Evolutionary conservation across 2,113 vertebrate species (phyloP), one percentile per base, ranked within the genome.

Genomic region (Cyprinodon tularosa): DNA sequence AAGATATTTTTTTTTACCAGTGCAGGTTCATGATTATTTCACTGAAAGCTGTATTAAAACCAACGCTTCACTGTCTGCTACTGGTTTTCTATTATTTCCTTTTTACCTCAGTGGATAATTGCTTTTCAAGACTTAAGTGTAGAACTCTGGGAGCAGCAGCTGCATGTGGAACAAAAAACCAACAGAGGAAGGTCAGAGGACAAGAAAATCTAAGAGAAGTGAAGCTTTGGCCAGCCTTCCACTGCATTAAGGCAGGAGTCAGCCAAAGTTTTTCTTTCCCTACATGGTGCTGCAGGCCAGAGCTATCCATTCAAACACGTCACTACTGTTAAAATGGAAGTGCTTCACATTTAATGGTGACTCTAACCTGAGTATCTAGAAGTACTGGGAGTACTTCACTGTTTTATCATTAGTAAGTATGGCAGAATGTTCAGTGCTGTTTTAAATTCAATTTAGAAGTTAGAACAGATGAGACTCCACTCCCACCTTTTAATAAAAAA

Each of bases 101-200:
- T 74, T 76, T 68, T 47, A 12, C 22, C 62, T 73, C 81, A 84
- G 76, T 76, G 40, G 76, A 79, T 93, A 86, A 93, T 93, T 86
- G 62, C 68, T 90, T 92, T 93, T 91, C 91, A 91, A 92, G 91
- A 90, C 65, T n/a, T 3, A n/a, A 64, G 57, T 75, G 70, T 12
- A 39, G 74, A 82, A 78, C 53, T 4, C 60, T 48, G 62, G 76
- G 80, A 89, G 81, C 47, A 74, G 67, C 70, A 70, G 53, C 53
- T 37, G n/a, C 62, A 20, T 22, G 62, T 11, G 20, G 71, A 66
- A 44, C 66, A 66, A 61, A 14, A 29, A 62, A 69, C 20, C 36
- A 53, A 6, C 60, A 53, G 42, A 29, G 9, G 61, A 60, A 59
- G 4, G n/a, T 11, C 12, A 40, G 14, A 37, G 14, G 48, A 39